Percentiles rank a stretch among this genome's conserved stretches.
phyloP scores from a whole-genome alignment of 2,888 invertebrate species.

The Lordiphosa fenestrarum region DNA sequence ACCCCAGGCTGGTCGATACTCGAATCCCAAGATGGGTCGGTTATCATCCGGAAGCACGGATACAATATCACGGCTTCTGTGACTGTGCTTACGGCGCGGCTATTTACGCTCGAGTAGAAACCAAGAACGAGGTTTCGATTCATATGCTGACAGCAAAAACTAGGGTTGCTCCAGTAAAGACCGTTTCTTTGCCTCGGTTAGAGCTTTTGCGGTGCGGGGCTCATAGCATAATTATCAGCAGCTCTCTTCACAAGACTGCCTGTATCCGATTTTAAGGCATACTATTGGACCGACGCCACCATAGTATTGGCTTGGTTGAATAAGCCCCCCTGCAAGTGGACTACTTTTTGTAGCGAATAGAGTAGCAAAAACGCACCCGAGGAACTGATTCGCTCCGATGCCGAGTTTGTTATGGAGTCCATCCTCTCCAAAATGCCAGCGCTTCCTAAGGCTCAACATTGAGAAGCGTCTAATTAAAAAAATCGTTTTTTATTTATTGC shows the following conservation, averaged over 20 bases:
- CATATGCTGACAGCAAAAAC: too few relatives aligned
- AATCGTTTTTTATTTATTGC: too few relatives aligned
- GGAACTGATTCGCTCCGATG: background rate
- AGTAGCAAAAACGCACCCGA: background rate
- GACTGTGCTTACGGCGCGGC: background rate
- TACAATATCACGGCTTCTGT: background rate
- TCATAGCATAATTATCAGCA: background rate
- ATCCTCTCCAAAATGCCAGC: background rate
- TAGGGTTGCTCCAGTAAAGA: background rate
- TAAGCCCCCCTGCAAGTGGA: background rate
- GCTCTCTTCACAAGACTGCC: background rate
- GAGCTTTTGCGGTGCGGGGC: background rate
- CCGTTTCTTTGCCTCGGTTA: background rate
- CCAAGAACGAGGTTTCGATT: too few relatives aligned
- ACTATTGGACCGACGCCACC: background rate
- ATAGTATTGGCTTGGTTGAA: background rate
- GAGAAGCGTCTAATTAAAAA: conserved; percentile 5
- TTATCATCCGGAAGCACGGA: too few relatives aligned
- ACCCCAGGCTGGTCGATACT: too few relatives aligned
- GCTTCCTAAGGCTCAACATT: background rate
- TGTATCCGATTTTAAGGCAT: too few relatives aligned
- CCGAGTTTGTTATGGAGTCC: background rate
- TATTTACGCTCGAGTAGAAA: too few relatives aligned
- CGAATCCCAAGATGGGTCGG: too few relatives aligned
- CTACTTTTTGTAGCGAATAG: background rate